Base-by-base conservation (phyloP, 2,113 vertebrate genomes). In the Motacilla tschutschensis region DNA sequence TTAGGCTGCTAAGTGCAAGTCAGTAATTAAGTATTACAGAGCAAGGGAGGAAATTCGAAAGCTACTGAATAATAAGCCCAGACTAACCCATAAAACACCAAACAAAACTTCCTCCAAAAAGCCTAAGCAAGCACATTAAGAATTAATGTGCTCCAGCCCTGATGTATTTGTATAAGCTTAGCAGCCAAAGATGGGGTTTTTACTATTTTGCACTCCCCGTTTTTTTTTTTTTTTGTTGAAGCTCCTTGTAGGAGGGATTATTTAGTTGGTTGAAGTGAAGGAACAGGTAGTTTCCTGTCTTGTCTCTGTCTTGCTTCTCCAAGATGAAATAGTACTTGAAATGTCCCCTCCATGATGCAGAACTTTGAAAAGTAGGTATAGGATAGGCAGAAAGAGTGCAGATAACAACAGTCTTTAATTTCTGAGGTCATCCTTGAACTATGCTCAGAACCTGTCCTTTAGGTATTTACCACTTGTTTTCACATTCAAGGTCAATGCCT, bases 1-100 rank as follows among this genome's bases (percentile, higher is more conserved):
- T 41, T 72, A 48, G 7, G 6, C 26, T 77, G 25, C 9, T 35
- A 35, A 75, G 35, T 48, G 6, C 36, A 67, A 86, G 20, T 38
- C 17, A 24, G 17, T 74, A 70, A 28, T 48, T 29, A 54, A 66
- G 35, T 47, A 60, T 6, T 57, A 57, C 19, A 60, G 43, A 79
- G 38, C 14, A 36, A 54, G 20, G 28, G 9, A 16, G 5, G 1
- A 70, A 62, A 33, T 47, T n/a, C 1, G 0, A 50, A 50, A 91
- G 29, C 26, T 77, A 38, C 48, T 66, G 21, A 15, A 50, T 70
- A 69, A 33, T 48, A 77, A 53, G 5, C 12, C 31, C 11, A 43
- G 10, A 43, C 25, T 46, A 31, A 58, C 18, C n/a, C 36, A 57
- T 38, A 35, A 24, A 8, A 1, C 0, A 1, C 0, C 4, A 11